These are phyloP conservation scores for Drosophila helvetica DNA, from an alignment of 2,888 invertebrate genomes.

Conservation along the genomic window DNA sequence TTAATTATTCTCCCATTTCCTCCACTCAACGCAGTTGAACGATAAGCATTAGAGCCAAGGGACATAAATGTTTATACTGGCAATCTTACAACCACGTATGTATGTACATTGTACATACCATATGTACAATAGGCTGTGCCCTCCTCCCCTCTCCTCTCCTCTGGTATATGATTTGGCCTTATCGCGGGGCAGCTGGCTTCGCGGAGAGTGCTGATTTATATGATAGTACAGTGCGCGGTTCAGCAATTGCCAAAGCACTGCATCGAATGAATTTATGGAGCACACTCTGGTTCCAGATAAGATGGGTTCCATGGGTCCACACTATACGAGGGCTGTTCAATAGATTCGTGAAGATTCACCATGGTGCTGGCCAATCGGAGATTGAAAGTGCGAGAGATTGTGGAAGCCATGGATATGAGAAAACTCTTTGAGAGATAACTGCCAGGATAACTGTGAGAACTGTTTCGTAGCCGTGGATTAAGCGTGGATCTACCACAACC, in stretches of 20 bases:
- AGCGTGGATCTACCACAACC: too few species aligned
- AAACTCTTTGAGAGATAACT: too few species aligned
- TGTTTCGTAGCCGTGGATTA: too few species aligned
- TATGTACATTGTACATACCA: background rate
- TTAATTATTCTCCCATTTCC: constrained; percentile 1
- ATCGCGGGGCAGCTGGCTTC: constrained; percentile 28
- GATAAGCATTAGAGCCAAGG: constrained; percentile 24
- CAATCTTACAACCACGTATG: background rate
- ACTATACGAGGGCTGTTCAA: too few species aligned
- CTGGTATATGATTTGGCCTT: background rate
- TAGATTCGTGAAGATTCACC: too few species aligned
- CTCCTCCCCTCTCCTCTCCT: background rate
- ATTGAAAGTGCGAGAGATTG: too few species aligned
- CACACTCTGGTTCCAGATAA: constrained; percentile 14
- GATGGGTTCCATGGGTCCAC: background rate
- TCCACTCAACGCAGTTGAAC: background rate
- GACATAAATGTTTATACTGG: background rate
- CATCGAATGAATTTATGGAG: constrained; percentile 25
- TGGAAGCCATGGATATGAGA: too few species aligned
- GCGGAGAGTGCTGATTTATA: constrained; percentile 33
- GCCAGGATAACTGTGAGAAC: too few species aligned
- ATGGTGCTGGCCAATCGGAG: too few species aligned
- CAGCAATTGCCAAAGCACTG: constrained; percentile 13
- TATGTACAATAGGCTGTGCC: background rate
- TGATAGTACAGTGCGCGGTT: constrained; percentile 20